Conservation (phyloP, 2,888 invertebrate genomes). For the Drosophila helvetica region DNA sequence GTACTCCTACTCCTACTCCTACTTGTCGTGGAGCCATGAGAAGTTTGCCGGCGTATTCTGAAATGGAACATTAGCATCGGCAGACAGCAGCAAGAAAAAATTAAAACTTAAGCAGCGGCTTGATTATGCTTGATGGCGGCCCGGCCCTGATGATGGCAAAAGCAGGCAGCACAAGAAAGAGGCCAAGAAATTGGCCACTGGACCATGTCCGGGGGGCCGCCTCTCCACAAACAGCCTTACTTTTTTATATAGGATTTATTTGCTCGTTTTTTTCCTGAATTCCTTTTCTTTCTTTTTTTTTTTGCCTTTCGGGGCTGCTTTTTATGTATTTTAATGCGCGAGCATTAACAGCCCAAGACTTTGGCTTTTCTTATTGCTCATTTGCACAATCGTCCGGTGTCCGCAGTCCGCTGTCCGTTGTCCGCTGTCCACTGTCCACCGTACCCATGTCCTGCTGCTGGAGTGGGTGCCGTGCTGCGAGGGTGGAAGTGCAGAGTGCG, state of each 20-base stretch:
- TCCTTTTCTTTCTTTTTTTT: constrained; percentile 44
- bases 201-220: constrained; percentile 54
- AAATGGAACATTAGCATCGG: constrained; percentile 41
- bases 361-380: constrained; percentile 72
- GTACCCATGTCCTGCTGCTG: background rate
- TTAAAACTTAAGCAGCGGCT: constrained; percentile 38
- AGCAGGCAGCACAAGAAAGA: constrained; percentile 1
- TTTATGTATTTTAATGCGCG: constrained; percentile 61
- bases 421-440: constrained; percentile 21
- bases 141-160: constrained; percentile 28
- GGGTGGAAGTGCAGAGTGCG: constrained; percentile 7
- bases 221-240: constrained; percentile 22
- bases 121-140: constrained; percentile 68
- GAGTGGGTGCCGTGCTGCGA: background rate
- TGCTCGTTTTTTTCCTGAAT: constrained; percentile 56
- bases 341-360: constrained; percentile 68
- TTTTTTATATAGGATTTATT: constrained; percentile 52
- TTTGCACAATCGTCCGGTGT: constrained; percentile 56
- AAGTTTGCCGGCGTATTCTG: constrained; percentile 36
- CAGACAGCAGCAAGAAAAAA: constrained; percentile 26
- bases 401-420: constrained; percentile 6
- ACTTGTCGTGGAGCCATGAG: background rate
- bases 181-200: constrained; percentile 44
- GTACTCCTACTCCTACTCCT: constrained; percentile 5
- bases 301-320: constrained; percentile 52